Evolutionary conservation across 2,888 invertebrate species (phyloP), one percentile per base, ranked within the genome.

Genomic region (Diabrotica balteata): DNA sequence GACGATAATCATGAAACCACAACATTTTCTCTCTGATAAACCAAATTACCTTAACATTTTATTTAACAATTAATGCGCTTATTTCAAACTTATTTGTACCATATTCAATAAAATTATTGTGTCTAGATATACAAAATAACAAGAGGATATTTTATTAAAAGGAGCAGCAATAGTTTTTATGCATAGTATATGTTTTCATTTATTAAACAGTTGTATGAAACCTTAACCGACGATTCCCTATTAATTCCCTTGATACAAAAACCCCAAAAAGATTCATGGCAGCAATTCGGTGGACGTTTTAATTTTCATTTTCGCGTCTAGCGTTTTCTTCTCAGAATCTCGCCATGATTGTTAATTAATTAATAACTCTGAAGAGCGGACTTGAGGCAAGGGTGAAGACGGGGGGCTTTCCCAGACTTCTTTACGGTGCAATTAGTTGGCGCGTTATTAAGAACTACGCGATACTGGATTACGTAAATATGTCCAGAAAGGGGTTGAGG

Each of bases 311-410:
- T 80, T 80, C 75, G 68, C 77, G 73, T 66, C 52, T 77, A 77
- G 75, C 77, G 73, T 76, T 78, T 78, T 79, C 81, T 80, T 80
- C 80, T 80, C 79, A 78, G 67, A 70, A 59, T 70, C 80, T 81
- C 80, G 80, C 81, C 80, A 83, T 83, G 83, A 83, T 83, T 83
- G 82, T 83, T 84, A 83, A 84, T 84, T 84, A 84, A 84, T 84
- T 84, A 83, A 83, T 83, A 84, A 84, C 82, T 84, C 67, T 63
- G 67, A 59, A 70, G 61, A 67, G 69, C 51, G 59, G 59, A 57
- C 66, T 63, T 57, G 22, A 52, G 58, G 43, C 59, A 11, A 43
- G 44, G n/a, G 55, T 32, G 58, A 17, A 17, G 46, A n/a, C 32
- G 45, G 60, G 42, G 58, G 63, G 63, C 45, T 58, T 44, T 62